These are phyloP conservation scores for Drosophila littoralis DNA, from an alignment of 1,140 invertebrate species.

Conservation along the genomic window DNA sequence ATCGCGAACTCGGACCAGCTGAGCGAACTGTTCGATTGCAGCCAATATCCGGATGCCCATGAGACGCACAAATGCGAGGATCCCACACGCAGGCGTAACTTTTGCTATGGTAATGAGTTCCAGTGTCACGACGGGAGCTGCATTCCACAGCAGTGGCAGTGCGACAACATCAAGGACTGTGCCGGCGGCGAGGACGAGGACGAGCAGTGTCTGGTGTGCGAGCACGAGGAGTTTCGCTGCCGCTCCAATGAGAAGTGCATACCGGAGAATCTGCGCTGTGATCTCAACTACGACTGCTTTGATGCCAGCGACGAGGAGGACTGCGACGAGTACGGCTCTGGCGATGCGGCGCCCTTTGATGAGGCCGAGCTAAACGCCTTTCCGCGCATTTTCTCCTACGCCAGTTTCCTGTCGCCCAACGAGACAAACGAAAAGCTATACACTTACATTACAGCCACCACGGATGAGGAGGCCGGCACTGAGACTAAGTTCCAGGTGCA, in stretches of 20 bases:
- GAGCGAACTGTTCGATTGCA: constrained; percentile 86
- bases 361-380: constrained; percentile 72
- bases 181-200: constrained; percentile 87
- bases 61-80: constrained; percentile 84
- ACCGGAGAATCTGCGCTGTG: constrained; percentile 90
- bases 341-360: constrained; percentile 60
- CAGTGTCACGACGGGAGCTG: constrained; percentile 88
- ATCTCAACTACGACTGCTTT: constrained; percentile 92
- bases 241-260: constrained; percentile 88
- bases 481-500: constrained; percentile 73
- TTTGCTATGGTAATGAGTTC: constrained; percentile 86
- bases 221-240: constrained; percentile 86
- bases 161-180: constrained; percentile 89
- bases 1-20: constrained; percentile 85
- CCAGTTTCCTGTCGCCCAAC: constrained; percentile 77
- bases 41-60: constrained; percentile 86
- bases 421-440: constrained; percentile 76
- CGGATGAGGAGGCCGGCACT: constrained; percentile 72
- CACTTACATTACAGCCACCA: constrained; percentile 73
- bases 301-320: constrained; percentile 91
- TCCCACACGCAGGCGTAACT: constrained; percentile 80
- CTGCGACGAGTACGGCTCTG: constrained; percentile 82
- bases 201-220: constrained; percentile 86
- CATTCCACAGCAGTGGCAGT: constrained; percentile 87
- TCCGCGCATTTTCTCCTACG: constrained; percentile 75